These are phyloP conservation scores for Myotis davidii DNA, from an alignment of 2,113 vertebrate genomes.

Conservation along the genomic window DNA sequence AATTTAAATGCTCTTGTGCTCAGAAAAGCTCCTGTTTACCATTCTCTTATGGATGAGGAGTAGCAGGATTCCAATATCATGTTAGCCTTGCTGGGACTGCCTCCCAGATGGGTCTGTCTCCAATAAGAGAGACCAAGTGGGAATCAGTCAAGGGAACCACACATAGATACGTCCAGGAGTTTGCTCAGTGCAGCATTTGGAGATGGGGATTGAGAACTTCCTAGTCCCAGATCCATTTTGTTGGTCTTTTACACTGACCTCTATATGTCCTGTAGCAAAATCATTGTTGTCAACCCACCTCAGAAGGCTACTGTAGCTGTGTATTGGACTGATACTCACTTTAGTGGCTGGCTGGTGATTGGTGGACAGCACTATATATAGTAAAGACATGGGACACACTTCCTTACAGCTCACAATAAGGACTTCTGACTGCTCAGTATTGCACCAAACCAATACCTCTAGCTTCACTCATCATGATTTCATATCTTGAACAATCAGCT, in stretches of 20 bases:
- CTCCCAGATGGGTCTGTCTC: not conserved
- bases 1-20: not conserved
- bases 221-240: not conserved
- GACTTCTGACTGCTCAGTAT: not conserved
- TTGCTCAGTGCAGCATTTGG: not conserved
- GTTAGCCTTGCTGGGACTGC: not conserved
- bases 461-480: not conserved
- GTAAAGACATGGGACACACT: not conserved
- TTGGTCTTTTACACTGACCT: not conserved
- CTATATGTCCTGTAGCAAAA: not conserved
- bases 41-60: not conserved
- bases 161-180: not conserved
- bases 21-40: not conserved
- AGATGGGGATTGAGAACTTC: not conserved
- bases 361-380: not conserved
- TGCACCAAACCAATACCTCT: not conserved
- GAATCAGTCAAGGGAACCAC: not conserved
- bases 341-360: not conserved
- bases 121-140: not conserved
- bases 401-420: not conserved
- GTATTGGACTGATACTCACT: not conserved
- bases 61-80: not conserved
- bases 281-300: no score
- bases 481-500: not conserved
- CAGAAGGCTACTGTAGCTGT: not conserved